Evolutionary conservation across 1,140 invertebrate species (phyloP), one percentile per base, ranked within the genome.

Genomic region (Aethina tumida): DNA sequence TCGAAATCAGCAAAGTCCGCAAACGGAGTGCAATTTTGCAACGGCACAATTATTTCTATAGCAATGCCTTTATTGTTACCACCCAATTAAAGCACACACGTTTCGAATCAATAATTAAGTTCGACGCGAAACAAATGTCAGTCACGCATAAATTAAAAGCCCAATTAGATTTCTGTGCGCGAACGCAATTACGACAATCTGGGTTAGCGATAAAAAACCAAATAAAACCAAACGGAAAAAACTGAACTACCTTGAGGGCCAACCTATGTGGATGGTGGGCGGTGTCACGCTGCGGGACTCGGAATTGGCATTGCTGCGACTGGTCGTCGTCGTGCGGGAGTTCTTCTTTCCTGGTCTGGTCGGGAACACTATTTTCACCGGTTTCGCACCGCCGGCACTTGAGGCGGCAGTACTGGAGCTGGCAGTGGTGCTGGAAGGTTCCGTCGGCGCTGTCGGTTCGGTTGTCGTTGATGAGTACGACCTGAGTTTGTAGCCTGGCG

Each of bases 221-320:
- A n/a, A n/a, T n/a, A n/a, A 3, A 1, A 25, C 5, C 16, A 35
- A 9, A 18, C 5, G 5, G 8, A 15, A 12, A 25, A 14, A 31
- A n/a, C n/a, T n/a, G n/a, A n/a, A 33, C 58, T 65, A 84, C 80
- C 81, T 79, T 6, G 71, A 74, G 1, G 85, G 84, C 72, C 82
- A 86, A 42, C 83, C 84, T 60, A 84, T 86, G 35, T 79, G 75
- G 46, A 86, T 85, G 21, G 73, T 72, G 4, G 81, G 77, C 0
- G 69, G 64, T 1, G 76, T 69, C 1, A 65, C 59, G 24, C 54
- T 56, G 21, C 63, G 31, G 17, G 49, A 57, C 20, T 62, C 63
- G 24, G 40, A 49, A 5, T 30, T 53, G 21, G 52, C 38, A 24
- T 65, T 35, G 56, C 67, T 63, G 1, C 73, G 63, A 2, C 75